phyloP scores from a whole-genome alignment of 2,888 invertebrate genomes.

The Sarcophaga caerulescens region DNA sequence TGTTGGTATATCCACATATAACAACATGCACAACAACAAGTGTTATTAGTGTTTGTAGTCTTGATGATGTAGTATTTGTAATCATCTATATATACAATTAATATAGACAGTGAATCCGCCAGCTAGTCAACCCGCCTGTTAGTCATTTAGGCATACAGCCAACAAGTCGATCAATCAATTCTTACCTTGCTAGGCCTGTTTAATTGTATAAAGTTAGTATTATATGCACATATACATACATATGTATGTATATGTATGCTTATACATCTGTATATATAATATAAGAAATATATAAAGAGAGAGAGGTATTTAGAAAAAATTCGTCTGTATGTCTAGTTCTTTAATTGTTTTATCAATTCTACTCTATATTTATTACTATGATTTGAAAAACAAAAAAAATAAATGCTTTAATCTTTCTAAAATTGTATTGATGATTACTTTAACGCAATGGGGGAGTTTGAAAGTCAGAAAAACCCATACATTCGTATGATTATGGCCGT shows the following conservation, averaged over 20 bases:
- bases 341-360: conserved; percentile 43
- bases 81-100: conserved; percentile 4
- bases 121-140: not conserved
- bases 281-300: not conserved
- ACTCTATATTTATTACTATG: conserved; percentile 35
- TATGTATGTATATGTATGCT: conserved; percentile 44
- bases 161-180: conserved; percentile 65
- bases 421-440: conserved; percentile 38
- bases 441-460: conserved; percentile 66
- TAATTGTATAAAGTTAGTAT: conserved; percentile 66
- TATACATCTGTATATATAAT: not conserved
- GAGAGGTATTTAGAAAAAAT: conserved; percentile 21
- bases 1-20: not conserved
- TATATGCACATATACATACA: conserved; percentile 54
- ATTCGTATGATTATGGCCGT: not conserved
- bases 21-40: conserved; percentile 14
- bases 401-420: conserved; percentile 50
- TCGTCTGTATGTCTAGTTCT: conserved; percentile 40
- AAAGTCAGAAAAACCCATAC: conserved; percentile 13
- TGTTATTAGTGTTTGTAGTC: conserved; percentile 36
- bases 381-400: conserved; percentile 4
- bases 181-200: conserved; percentile 62
- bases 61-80: conserved; percentile 4
- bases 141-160: conserved; percentile 27
- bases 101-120: conserved; percentile 3